A percentile compares a stretch with the other conserved stretches of the same genome.
Evolutionary conservation across 92 coral and sea anemone genomes (phyloP).

Genomic region (Blastomussa wellsi): DNA sequence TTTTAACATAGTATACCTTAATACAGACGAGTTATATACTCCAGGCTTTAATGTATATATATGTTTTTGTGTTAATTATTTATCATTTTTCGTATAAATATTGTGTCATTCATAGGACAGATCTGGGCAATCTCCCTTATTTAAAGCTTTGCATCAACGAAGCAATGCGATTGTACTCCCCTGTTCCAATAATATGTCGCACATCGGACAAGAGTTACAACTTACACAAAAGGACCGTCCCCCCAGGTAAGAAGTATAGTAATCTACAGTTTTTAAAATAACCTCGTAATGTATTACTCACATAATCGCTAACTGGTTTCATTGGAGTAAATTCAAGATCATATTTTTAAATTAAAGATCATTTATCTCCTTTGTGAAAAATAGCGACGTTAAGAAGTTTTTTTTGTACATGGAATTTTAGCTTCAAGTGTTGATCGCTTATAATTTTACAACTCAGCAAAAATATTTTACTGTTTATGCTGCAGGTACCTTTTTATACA

Average conservation of each 20-base stretch:
- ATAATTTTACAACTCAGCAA: background rate
- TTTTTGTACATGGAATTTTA: background rate
- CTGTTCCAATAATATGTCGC: conserved; percentile 77
- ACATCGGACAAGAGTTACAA: conserved; percentile 59
- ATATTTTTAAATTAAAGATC: too few relatives aligned
- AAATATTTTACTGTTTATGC: background rate
- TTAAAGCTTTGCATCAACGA: conserved; percentile 69
- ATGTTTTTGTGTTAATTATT: background rate
- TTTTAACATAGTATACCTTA: background rate
- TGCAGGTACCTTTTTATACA: conserved; percentile 67
- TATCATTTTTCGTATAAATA: background rate
- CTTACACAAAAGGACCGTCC: conserved; percentile 61
- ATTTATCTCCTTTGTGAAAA: too few relatives aligned
- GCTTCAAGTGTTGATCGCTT: background rate
- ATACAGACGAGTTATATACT: background rate
- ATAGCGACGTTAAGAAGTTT: too few relatives aligned
- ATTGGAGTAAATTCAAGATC: background rate
- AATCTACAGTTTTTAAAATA: background rate
- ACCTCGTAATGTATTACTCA: background rate
- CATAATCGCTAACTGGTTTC: too few relatives aligned
- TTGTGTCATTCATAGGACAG: conserved; percentile 46
- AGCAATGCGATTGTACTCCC: conserved; percentile 70
- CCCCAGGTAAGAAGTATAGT: conserved; percentile 61
- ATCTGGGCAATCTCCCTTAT: conserved; percentile 48
- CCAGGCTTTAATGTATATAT: background rate